Conservation (phyloP, 2,888 invertebrate genomes). For the Campopleginae sp. region DNA sequence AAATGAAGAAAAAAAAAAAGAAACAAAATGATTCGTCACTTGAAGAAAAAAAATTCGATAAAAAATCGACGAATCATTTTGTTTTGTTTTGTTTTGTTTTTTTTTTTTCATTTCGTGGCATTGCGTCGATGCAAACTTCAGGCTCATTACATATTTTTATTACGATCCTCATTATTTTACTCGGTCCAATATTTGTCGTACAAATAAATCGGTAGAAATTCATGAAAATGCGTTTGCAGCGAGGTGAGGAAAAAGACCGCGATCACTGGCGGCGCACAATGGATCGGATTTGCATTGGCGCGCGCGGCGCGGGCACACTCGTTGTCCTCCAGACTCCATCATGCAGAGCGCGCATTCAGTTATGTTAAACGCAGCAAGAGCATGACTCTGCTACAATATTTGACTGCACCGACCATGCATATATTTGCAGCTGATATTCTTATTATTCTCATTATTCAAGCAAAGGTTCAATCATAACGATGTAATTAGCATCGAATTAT, state of each 20-base stretch:
- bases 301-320: not conserved
- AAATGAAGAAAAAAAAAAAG: too few relatives aligned
- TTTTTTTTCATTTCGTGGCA: not conserved
- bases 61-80: too few relatives aligned
- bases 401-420: not conserved
- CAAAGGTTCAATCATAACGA: slow-evolving; percentile 2
- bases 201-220: not conserved
- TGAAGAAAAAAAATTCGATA: too few relatives aligned
- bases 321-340: slow-evolving; percentile 18
- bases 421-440: not conserved
- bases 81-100: too few relatives aligned
- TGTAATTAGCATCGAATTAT: slow-evolving; percentile 5
- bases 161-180: not conserved
- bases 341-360: not conserved
- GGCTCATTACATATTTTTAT: too few relatives aligned
- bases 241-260: slow-evolving; percentile 30
- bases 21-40: too few relatives aligned
- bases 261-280: slow-evolving; percentile 23
- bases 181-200: not conserved
- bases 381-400: slow-evolving; percentile 16
- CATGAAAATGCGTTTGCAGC: not conserved
- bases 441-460: slow-evolving; percentile 6
- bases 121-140: too few relatives aligned
- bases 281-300: slow-evolving; percentile 22
- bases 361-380: slow-evolving; percentile 10